These are phyloP conservation scores for Drosophila putrida DNA, from an alignment of 2,888 invertebrate genomes.

Conservation along the genomic window DNA sequence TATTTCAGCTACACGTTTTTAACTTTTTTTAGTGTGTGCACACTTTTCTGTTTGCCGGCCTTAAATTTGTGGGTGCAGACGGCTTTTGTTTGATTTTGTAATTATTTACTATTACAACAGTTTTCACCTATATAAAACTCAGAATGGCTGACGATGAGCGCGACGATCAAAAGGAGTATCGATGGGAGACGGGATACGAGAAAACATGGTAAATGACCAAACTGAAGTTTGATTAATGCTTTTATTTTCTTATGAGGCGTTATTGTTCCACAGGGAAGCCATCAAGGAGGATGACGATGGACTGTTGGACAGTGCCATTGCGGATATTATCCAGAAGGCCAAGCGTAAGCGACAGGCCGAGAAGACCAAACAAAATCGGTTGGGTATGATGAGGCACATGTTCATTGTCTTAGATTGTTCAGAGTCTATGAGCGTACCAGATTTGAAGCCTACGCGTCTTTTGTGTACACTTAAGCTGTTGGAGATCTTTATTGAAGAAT, in stretches of 20 bases:
- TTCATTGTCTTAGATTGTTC: conserved; percentile 97
- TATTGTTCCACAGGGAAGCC: conserved; percentile 90
- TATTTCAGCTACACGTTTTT: conserved; percentile 14
- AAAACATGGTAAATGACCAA: conserved; percentile 91
- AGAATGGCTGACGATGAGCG: conserved; percentile 88
- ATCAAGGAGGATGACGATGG: conserved; percentile 98
- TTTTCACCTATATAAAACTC: conserved; percentile 1
- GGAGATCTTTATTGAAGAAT: conserved; percentile 97
- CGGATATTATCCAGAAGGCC: conserved; percentile 96
- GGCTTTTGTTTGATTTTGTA: conserved; percentile 9
- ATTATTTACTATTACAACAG: neutral
- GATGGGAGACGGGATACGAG: conserved; percentile 98
- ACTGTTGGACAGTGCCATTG: conserved; percentile 94
- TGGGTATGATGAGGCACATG: conserved; percentile 99
- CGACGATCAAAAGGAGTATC: conserved; percentile 94
- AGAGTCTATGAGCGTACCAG: conserved; percentile 96
- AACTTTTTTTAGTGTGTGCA: conserved; percentile 29
- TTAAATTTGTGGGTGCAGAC: conserved; percentile 7
- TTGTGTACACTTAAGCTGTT: conserved; percentile 95
- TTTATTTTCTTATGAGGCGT: neutral
- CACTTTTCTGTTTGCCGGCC: conserved; percentile 53
- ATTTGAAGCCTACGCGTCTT: conserved; percentile 96
- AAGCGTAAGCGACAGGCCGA: conserved; percentile 91
- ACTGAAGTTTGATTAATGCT: neutral
- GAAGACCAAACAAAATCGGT: conserved; percentile 90